These are phyloP conservation scores for Lepus timidus DNA, from an alignment of 2,113 vertebrate species.

Conservation along the genomic window DNA sequence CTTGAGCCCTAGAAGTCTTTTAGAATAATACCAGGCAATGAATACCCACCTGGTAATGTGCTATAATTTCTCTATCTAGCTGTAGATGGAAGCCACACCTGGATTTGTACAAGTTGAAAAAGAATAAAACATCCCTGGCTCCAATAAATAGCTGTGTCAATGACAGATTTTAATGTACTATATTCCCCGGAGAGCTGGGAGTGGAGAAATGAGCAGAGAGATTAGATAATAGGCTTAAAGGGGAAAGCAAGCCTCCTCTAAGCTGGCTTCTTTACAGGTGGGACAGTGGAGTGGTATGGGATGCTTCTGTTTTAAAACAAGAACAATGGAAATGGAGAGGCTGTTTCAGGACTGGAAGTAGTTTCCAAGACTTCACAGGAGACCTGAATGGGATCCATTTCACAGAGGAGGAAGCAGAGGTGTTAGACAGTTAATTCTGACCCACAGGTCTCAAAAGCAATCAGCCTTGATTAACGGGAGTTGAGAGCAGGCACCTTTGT, in stretches of 20 bases:
- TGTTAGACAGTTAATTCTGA: background rate
- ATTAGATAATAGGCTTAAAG: background rate
- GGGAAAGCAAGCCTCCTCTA: background rate
- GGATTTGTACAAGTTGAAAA: slow-evolving; percentile 70
- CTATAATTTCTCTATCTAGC: slow-evolving; percentile 73
- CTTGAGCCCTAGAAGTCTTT: slow-evolving; percentile 65
- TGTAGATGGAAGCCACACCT: slow-evolving; percentile 68
- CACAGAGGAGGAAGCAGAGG: background rate
- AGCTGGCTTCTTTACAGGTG: background rate
- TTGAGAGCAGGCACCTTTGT: background rate
- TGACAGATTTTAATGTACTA: slow-evolving; percentile 49
- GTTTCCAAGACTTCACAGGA: background rate
- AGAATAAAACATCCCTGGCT: slow-evolving; percentile 72
- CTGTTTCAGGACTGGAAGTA: background rate
- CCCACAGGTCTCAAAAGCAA: background rate
- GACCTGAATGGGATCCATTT: background rate
- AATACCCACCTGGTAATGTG: slow-evolving; percentile 62
- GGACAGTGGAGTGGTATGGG: too few species aligned
- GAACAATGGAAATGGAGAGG: too few species aligned
- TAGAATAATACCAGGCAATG: slow-evolving; percentile 67
- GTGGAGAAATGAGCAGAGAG: slow-evolving; percentile 12
- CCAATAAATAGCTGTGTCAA: slow-evolving; percentile 60
- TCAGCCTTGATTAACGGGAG: too few species aligned
- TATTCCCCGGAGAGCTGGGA: background rate
- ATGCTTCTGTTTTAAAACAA: background rate